phyloP scores from a whole-genome alignment of 1,140 invertebrate genomes.

The Drosophila cardini region DNA sequence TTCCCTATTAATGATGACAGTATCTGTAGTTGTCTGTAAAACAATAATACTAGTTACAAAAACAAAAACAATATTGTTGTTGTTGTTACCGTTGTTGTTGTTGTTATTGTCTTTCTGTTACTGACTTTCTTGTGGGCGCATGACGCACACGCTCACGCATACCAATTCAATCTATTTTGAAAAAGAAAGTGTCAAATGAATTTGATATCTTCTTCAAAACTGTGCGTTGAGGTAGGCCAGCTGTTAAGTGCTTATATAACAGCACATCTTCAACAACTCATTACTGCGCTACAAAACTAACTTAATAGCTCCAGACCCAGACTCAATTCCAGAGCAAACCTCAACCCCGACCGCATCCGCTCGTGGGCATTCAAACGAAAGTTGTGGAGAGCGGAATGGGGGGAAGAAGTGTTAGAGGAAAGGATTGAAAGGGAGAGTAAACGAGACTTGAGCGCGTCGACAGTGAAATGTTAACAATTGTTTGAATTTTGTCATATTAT shows the following conservation, averaged over 20 bases:
- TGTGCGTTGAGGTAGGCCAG: constrained; percentile 72
- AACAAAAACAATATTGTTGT: too few relatives aligned
- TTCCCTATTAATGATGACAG: constrained; percentile 33
- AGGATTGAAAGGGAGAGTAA: constrained; percentile 28
- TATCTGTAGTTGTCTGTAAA: constrained; percentile 35
- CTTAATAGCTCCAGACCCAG: constrained; percentile 5
- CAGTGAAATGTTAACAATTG: constrained; percentile 75
- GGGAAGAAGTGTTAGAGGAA: too few relatives aligned
- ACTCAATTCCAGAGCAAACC: background rate
- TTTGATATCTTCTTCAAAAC: constrained; percentile 15
- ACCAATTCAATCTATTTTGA: constrained; percentile 24
- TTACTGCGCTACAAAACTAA: constrained; percentile 2
- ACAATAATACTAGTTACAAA: constrained; percentile 36
- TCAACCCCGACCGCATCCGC: constrained; percentile 5
- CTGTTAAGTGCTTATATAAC: constrained; percentile 68
- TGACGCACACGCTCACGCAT: constrained; percentile 36
- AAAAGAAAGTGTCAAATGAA: constrained; percentile 74
- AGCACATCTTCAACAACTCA: constrained; percentile 21
- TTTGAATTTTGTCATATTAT: constrained; percentile 29
- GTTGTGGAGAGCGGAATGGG: constrained; percentile 2
- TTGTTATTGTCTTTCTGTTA: background rate
- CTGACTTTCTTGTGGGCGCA: constrained; percentile 64
- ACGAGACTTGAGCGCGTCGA: constrained; percentile 42
- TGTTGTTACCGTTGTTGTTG: too few relatives aligned
- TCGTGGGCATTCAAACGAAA: constrained; percentile 29